Percentiles rank a stretch among this genome's conserved stretches.
Evolutionary conservation across 2,113 vertebrate genomes (phyloP).

Genomic region (Thomomys bottae): DNA sequence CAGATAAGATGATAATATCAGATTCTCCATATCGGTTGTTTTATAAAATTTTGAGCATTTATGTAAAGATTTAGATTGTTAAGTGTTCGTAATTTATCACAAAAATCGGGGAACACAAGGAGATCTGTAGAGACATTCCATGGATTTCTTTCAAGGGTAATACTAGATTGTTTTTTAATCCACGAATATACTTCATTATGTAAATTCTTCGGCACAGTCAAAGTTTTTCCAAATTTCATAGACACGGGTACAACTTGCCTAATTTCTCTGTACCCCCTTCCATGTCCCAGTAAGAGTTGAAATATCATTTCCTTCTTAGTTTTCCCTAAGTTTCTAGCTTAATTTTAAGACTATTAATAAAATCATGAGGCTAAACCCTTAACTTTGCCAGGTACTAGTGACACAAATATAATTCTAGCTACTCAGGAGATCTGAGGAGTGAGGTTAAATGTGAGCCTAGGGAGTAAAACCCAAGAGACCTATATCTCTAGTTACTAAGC

Average conservation of each 20-base stretch:
- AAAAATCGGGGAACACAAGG: neutral
- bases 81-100: neutral
- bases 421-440: no score
- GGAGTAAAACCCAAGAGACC: no score
- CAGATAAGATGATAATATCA: constrained; percentile 13
- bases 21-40: neutral
- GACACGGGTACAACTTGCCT: neutral
- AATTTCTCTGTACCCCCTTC: no score
- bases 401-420: no score
- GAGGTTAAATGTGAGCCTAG: no score
- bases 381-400: no score
- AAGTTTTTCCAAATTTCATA: no score
- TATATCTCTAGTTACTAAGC: no score
- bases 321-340: no score
- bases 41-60: neutral
- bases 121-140: neutral
- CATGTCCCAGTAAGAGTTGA: neutral
- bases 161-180: neutral
- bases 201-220: no score
- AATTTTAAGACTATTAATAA: no score
- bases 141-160: neutral
- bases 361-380: no score
- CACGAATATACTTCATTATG: neutral
- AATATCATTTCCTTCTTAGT: neutral
- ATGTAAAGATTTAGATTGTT: neutral